phyloP scores from a whole-genome alignment of 2,797 vertebrate species.

The Sebastes vulpes region DNA sequence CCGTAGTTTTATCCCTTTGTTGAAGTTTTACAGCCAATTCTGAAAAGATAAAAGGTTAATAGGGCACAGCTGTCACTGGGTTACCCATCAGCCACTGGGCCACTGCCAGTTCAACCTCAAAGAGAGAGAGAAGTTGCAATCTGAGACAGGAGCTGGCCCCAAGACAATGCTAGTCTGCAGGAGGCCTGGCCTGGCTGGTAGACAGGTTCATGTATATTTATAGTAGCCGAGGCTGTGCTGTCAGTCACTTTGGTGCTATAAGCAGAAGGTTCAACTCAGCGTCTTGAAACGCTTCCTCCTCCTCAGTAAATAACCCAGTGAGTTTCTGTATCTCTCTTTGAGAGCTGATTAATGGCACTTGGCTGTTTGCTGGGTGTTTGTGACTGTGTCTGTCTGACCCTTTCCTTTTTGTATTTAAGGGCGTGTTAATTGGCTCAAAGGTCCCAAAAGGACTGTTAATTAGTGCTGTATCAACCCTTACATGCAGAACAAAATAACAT shows the following conservation, averaged over 20 bases:
- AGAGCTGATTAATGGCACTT: constrained; percentile 21
- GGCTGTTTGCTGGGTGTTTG: constrained; percentile 47
- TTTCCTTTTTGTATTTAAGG: neutral
- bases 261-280: constrained; percentile 31
- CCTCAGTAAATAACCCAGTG: constrained; percentile 38
- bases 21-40: neutral
- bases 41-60: neutral
- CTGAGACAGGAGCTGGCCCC: constrained; percentile 49
- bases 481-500: neutral
- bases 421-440: constrained; percentile 3
- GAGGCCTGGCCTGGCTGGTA: constrained; percentile 55
- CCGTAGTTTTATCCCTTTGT: neutral
- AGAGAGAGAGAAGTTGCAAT: constrained; percentile 48
- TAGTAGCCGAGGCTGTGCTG: constrained; percentile 65
- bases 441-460: neutral
- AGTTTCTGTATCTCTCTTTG: constrained; percentile 17
- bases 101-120: constrained; percentile 7
- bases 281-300: constrained; percentile 11
- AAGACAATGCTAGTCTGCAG: constrained; percentile 52
- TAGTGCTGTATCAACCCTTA: neutral
- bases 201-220: constrained; percentile 77
- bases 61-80: neutral
- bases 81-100: constrained; percentile 16
- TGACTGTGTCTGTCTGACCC: neutral
- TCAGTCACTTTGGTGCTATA: constrained; percentile 56